These are phyloP conservation scores for Pseudonaja textilis DNA, from an alignment of 2,113 vertebrate genomes.

Conservation along the genomic window DNA sequence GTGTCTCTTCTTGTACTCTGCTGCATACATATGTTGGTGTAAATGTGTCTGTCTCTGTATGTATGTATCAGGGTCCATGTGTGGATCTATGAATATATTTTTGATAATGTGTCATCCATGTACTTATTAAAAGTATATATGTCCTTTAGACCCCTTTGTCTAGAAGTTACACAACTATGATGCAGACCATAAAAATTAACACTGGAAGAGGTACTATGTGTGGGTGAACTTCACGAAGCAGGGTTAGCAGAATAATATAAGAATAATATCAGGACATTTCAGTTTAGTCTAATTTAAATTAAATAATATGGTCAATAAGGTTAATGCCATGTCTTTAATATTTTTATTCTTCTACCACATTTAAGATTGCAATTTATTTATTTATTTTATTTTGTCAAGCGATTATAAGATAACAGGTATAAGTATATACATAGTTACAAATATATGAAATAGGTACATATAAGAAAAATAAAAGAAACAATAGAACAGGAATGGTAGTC, in stretches of 20 bases:
- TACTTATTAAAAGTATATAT: neutral
- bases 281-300: neutral
- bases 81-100: neutral
- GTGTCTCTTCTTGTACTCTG: neutral
- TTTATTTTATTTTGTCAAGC: too few relatives aligned
- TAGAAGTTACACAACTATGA: neutral
- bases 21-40: neutral
- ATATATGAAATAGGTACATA: too few relatives aligned
- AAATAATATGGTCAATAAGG: neutral
- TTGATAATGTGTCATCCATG: neutral
- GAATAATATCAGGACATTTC: neutral
- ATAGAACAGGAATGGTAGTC: too few relatives aligned
- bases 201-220: neutral
- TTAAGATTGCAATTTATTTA: neutral
- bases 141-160: neutral
- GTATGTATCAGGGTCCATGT: neutral
- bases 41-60: neutral
- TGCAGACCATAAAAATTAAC: neutral
- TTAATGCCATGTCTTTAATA: neutral
- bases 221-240: neutral
- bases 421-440: too few relatives aligned
- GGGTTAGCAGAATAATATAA: neutral
- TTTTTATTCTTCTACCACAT: neutral
- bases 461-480: too few relatives aligned
- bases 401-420: too few relatives aligned